These are phyloP conservation scores for Ariolimax columbianus DNA, from an alignment of 2,888 invertebrate species.

Conservation along the genomic window DNA sequence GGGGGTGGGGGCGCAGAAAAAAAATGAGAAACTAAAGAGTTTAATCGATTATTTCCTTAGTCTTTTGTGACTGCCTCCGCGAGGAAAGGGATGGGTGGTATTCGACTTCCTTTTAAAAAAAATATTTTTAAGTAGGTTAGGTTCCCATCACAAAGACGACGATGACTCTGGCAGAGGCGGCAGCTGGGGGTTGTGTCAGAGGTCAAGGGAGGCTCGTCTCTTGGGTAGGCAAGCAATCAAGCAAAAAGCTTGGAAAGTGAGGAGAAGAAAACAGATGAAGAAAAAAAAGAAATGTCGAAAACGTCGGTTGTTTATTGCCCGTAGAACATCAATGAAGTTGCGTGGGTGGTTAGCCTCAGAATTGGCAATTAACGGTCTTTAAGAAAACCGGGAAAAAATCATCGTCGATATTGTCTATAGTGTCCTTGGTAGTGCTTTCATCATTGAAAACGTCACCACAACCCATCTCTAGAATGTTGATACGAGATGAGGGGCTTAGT, in stretches of 20 bases:
- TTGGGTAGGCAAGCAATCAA: conserved; percentile 46
- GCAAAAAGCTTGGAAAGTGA: neutral
- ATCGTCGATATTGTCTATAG: too few relatives aligned
- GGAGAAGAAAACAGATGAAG: neutral
- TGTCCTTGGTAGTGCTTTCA: too few relatives aligned
- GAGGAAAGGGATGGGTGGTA: neutral
- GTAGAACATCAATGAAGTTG: conserved; percentile 14
- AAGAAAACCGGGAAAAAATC: too few relatives aligned
- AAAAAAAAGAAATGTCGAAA: neutral
- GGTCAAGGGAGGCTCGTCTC: conserved; percentile 24
- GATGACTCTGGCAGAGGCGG: conserved; percentile 34
- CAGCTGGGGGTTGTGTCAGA: conserved; percentile 45
- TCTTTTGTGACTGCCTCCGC: neutral
- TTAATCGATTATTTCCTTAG: conserved; percentile 19
- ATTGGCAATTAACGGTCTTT: conserved; percentile 17
- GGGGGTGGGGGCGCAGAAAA: neutral
- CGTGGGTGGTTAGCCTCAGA: conserved; percentile 37
- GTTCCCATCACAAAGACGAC: conserved; percentile 37
- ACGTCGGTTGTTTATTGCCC: conserved; percentile 25
- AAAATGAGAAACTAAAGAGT: conserved; percentile 12
- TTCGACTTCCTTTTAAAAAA: neutral
- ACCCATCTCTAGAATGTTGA: too few relatives aligned
- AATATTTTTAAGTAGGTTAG: neutral
- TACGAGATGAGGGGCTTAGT: too few relatives aligned
- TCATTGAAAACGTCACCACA: too few relatives aligned